phyloP scores from a whole-genome alignment of 2,888 invertebrate species.

The Cataglyphis cursor region DNA sequence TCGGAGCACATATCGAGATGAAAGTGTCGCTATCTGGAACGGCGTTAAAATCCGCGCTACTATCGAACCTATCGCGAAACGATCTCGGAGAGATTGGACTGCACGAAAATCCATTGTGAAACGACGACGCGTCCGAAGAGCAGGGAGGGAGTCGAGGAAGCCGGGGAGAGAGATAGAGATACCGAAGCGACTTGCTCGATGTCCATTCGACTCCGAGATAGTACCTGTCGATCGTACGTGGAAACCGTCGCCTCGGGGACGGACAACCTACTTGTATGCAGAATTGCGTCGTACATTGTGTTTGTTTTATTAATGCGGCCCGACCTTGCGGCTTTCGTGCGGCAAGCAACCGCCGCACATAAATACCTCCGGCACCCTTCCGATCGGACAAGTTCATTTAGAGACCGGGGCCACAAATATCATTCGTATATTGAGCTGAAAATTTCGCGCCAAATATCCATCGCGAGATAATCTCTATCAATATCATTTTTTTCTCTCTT shows the following conservation, averaged over 20 bases:
- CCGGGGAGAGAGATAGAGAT: slow-evolving; percentile 66
- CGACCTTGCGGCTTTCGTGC: slow-evolving; percentile 81
- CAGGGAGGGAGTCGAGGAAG: not conserved
- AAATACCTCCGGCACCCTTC: slow-evolving; percentile 70
- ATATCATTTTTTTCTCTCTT: not conserved
- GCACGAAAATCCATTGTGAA: slow-evolving; percentile 58
- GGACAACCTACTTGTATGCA: slow-evolving; percentile 78
- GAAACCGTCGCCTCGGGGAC: slow-evolving; percentile 74
- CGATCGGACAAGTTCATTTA: slow-evolving; percentile 70
- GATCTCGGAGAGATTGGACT: slow-evolving; percentile 52
- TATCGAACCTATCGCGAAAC: slow-evolving; percentile 47
- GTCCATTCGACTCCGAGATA: slow-evolving; percentile 69
- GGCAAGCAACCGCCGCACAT: slow-evolving; percentile 66
- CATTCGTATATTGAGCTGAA: slow-evolving; percentile 5
- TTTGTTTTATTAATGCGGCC: slow-evolving; percentile 86
- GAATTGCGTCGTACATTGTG: slow-evolving; percentile 84
- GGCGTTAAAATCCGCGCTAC: slow-evolving; percentile 49
- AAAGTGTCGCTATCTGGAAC: slow-evolving; percentile 33
- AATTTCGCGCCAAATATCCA: not conserved
- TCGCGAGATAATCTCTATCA: slow-evolving; percentile 14
- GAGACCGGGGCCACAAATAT: slow-evolving; percentile 41
- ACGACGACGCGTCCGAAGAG: slow-evolving; percentile 34
- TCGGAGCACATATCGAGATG: slow-evolving; percentile 6
- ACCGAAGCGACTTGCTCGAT: slow-evolving; percentile 56
- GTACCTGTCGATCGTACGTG: slow-evolving; percentile 76